Evolutionary conservation across 2,797 vertebrate species (phyloP), one percentile per base, ranked within the genome.

Genomic region (Coregonus ussuriensis): DNA sequence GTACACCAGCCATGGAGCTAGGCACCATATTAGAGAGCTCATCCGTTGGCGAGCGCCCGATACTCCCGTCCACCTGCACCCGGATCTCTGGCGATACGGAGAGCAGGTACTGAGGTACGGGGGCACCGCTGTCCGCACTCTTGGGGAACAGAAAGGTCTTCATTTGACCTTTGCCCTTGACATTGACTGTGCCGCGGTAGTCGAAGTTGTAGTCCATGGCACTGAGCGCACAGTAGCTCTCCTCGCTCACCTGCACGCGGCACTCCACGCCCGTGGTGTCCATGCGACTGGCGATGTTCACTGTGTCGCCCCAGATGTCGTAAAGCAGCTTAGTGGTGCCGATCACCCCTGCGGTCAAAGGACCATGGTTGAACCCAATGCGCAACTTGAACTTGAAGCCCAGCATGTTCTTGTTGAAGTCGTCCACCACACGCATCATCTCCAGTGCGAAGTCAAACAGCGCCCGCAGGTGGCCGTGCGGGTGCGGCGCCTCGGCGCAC

Each of bases 331-430:
- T 99, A 37, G 98, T 99, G 83, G 98, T 99, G 87, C 98, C 98
- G 0, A 99, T 99, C 77, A 99, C 98, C 0, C 98, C 98, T 0
- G 98, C 98, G 0, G 98, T 99, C 25, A 99, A 92, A 5, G 98
- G 97, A 1, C 98, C 98, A 0, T 99, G 98, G 89, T 99, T 99
- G 82, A 99, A 99, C 77, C 98, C 98, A 0, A 99, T 95, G 74
- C 98, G 94, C n/a, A 99, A 95, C 80, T 98, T 99, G 76, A 99
- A 99, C 87, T 98, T 97, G 81, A 99, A 99, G 91, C 98, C 98
- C 69, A 99, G 90, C 98, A 99, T 99, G 92, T 99, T 98, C 89
- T 97, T 99, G 93, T 99, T 99, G 92, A 99, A 99, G 92, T 99
- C 98, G 0, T 99, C 98, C 71, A 99, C 97, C 84, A 99, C 98